Conservation (phyloP, 2,888 invertebrate species). For the Diarsia dahlii region DNA sequence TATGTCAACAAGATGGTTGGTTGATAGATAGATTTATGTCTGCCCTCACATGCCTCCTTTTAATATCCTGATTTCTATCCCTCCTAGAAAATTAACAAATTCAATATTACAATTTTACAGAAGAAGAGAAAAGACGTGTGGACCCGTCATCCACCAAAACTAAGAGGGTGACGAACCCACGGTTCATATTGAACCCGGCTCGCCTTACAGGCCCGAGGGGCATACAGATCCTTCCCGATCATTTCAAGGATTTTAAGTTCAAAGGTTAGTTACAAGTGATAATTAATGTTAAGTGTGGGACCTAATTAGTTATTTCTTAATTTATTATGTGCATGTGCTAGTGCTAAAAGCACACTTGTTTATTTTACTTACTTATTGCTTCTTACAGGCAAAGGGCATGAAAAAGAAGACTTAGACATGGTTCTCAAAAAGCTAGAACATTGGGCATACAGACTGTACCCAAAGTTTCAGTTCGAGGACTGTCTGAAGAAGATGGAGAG, state of each 20-base stretch:
- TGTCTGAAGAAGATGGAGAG: constrained; percentile 93
- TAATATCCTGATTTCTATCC: not conserved
- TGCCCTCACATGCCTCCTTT: not conserved
- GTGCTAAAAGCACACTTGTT: no score
- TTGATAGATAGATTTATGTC: not conserved
- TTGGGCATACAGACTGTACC: constrained; percentile 98
- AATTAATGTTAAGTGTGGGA: not conserved
- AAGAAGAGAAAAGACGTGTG: constrained; percentile 84
- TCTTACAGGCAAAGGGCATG: constrained; percentile 93
- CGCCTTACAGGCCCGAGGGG: constrained; percentile 95
- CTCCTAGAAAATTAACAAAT: not conserved
- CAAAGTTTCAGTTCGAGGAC: constrained; percentile 97
- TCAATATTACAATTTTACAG: constrained; percentile 68
- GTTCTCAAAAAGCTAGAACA: constrained; percentile 96
- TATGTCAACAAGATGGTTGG: not conserved
- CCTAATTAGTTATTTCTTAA: no score
- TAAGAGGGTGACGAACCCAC: constrained; percentile 92
- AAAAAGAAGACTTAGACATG: constrained; percentile 95
- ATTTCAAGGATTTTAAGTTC: constrained; percentile 95
- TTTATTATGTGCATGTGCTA: no score
- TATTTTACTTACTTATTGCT: not conserved
- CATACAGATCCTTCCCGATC: constrained; percentile 94
- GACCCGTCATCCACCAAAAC: constrained; percentile 85
- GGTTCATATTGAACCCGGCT: constrained; percentile 92
- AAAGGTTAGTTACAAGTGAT: constrained; percentile 87